Evolutionary conservation across 2,113 vertebrate genomes (phyloP).

Genomic region (Aix galericulata): DNA sequence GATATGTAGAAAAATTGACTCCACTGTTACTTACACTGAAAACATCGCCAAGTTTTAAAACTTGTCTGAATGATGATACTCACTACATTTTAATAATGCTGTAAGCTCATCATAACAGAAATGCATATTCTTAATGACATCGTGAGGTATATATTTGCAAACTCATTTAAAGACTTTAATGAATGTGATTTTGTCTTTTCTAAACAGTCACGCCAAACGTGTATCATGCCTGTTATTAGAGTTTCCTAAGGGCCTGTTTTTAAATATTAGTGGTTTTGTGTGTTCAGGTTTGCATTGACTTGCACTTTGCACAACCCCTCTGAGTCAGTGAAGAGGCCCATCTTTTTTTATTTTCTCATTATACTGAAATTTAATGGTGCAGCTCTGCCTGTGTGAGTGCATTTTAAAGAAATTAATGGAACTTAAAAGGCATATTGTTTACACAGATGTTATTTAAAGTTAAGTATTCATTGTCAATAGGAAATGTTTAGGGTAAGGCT

Average conservation of each 20-base stretch:
- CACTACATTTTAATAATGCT: neutral
- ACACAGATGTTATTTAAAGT: neutral
- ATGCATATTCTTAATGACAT: neutral
- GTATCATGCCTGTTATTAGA: neutral
- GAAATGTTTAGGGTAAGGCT: neutral
- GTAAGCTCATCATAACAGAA: neutral
- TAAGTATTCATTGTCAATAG: neutral
- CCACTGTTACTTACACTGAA: rapidly evolving
- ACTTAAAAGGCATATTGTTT: neutral
- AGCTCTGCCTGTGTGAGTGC: rapidly evolving
- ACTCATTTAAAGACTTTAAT: neutral
- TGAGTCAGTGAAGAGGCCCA: neutral
- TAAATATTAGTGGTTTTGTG: neutral
- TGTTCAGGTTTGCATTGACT: neutral
- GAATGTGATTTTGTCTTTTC: neutral
- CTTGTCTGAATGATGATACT: neutral
- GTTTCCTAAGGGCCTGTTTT: neutral
- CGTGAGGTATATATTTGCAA: neutral
- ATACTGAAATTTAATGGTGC: neutral
- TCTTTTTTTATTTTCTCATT: neutral
- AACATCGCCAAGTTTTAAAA: neutral
- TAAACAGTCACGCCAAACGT: neutral
- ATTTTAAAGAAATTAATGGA: neutral
- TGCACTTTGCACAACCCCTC: neutral
- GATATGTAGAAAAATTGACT: neutral